Base-by-base conservation (phyloP, 2,888 invertebrate species). In the Drosophila pseudotakahashii region DNA sequence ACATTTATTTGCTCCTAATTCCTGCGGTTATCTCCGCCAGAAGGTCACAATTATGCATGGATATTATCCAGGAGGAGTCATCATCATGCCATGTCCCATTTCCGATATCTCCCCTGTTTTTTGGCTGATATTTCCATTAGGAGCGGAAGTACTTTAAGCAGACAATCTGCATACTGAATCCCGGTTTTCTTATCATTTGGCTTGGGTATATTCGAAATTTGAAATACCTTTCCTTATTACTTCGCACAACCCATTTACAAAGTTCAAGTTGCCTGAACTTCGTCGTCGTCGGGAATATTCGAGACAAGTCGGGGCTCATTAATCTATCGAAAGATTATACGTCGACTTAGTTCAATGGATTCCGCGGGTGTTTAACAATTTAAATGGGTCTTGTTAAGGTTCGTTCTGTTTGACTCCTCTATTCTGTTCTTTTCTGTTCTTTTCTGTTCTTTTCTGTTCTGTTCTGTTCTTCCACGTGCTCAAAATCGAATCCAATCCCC, bases 11-110 rank as follows among this genome's bases (percentile, higher is more conserved):
- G 26, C 66, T 66, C 45, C 9, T 14, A 53, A 41, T 30, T 66
- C 39, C 45, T 41, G 66, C 37, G 53, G 52, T 64, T 66, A 66
- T 66, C 64, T 64, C 3, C 19, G 13, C 16, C 45, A 73, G 77
- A 79, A 86, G 82, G 82, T 86, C 84, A 60, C 14, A 32, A 73
- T 76, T 73, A 76, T 76, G 73, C 69, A 69, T 47, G 60, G 67
- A n/a, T 23, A 16, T 30, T 11, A 23, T 68, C 73, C 71, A 78
- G 39, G 64, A 37, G 34, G 66, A 47, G 32, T 11, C 45, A 47
- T 53, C 64, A 16, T 34, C 64, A n/a, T 34, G 7, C 10, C 5
- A 32, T 26, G 30, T 39, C n/a, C 61, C 62, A 42, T 50, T 51
- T 51, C 64, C 64, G 14, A 32, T 32, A 32, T 36, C 39, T 36